Conservation (phyloP, 1,140 invertebrate species). For the Periplaneta americana region DNA sequence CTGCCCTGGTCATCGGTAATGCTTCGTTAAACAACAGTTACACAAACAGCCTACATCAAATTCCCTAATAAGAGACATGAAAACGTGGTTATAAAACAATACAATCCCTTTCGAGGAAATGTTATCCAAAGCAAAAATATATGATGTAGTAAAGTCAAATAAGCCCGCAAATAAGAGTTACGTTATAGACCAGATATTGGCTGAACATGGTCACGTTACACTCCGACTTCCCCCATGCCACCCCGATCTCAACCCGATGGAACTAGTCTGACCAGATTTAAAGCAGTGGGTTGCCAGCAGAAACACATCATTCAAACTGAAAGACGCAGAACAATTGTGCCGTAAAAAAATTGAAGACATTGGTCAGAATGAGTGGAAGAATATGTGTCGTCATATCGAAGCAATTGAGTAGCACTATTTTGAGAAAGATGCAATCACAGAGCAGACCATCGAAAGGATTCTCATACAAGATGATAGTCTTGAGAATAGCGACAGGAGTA, state of each 20-base stretch:
- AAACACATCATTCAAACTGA: too few relatives aligned
- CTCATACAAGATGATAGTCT: too few relatives aligned
- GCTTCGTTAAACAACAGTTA: too few relatives aligned
- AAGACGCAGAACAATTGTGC: slow-evolving; percentile 3
- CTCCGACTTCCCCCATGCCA: slow-evolving; percentile 24
- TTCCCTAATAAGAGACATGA: too few relatives aligned
- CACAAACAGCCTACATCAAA: too few relatives aligned
- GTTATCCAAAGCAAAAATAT: background rate
- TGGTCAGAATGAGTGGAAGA: background rate
- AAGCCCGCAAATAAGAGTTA: too few relatives aligned
- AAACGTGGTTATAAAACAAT: background rate
- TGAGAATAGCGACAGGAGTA: too few relatives aligned
- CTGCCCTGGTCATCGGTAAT: too few relatives aligned
- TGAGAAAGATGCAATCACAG: too few relatives aligned
- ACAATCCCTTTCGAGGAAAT: background rate
- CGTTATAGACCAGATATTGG: slow-evolving; percentile 13
- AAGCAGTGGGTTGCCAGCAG: too few relatives aligned
- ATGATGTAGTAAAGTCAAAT: background rate
- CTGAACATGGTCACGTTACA: slow-evolving; percentile 15
- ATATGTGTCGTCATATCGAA: background rate
- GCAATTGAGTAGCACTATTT: too few relatives aligned
- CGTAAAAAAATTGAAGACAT: background rate
- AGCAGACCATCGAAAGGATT: too few relatives aligned
- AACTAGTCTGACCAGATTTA: slow-evolving; percentile 23
- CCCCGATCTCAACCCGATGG: slow-evolving; percentile 27